phyloP scores from a whole-genome alignment of 1,140 invertebrate genomes.

The Lerema accius region DNA sequence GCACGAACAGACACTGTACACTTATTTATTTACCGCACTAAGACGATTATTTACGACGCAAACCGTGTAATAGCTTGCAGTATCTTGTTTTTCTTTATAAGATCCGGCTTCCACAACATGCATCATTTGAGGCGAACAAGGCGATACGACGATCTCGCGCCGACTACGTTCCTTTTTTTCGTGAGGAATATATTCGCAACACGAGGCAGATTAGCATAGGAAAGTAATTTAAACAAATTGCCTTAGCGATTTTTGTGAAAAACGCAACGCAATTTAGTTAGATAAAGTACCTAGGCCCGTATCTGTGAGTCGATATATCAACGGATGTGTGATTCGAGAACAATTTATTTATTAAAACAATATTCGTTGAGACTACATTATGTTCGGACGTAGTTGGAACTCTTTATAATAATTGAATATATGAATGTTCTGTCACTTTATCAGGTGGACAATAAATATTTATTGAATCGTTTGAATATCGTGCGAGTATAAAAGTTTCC shows the following conservation, averaged over 20 bases:
- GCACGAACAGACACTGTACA: slow-evolving; percentile 65
- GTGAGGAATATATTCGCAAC: slow-evolving; percentile 68
- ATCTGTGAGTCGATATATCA: slow-evolving; percentile 32
- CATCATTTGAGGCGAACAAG: slow-evolving; percentile 58
- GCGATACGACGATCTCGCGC: slow-evolving; percentile 53
- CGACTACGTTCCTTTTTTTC: slow-evolving; percentile 51
- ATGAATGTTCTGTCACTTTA: too few relatives aligned
- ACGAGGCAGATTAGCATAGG: slow-evolving; percentile 70
- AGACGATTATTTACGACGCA: slow-evolving; percentile 79
- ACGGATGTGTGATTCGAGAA: slow-evolving; percentile 27
- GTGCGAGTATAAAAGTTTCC: not conserved
- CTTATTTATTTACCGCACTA: slow-evolving; percentile 77
- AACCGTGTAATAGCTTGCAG: slow-evolving; percentile 66
- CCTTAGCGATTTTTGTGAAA: slow-evolving; percentile 71
- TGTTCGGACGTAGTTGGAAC: not conserved
- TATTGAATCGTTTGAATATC: not conserved
- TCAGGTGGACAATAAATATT: too few relatives aligned
- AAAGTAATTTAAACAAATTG: slow-evolving; percentile 80
- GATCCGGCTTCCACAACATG: slow-evolving; percentile 60
- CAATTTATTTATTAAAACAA: slow-evolving; percentile 16
- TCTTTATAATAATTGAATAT: too few relatives aligned
- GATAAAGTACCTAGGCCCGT: slow-evolving; percentile 51
- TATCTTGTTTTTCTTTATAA: slow-evolving; percentile 68
- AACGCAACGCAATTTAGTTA: slow-evolving; percentile 61
- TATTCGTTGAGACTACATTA: not conserved